Percentiles rank a stretch among this genome's conserved stretches.
phyloP scores from a whole-genome alignment of 2,888 invertebrate genomes.

The Acronicta alni region DNA sequence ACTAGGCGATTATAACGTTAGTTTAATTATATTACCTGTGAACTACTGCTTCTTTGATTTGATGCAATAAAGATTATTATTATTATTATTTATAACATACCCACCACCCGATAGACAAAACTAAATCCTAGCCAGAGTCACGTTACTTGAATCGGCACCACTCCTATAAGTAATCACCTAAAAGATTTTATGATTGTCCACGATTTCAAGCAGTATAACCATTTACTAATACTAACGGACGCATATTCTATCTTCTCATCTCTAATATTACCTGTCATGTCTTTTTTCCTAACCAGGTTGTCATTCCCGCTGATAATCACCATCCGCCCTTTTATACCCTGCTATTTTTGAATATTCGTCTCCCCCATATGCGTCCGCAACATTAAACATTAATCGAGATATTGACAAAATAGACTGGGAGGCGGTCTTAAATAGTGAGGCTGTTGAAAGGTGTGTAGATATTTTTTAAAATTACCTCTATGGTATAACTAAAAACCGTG shows the following conservation, averaged over 20 bases:
- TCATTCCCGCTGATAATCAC: conserved; percentile 2
- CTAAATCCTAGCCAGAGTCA: background rate
- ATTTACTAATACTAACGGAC: conserved; percentile 1
- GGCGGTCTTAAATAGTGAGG: too few relatives aligned
- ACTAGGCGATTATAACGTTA: conserved; percentile 1
- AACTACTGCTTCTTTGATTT: too few relatives aligned
- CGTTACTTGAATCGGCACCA: background rate
- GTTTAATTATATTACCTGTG: too few relatives aligned
- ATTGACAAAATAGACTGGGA: too few relatives aligned
- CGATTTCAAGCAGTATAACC: conserved; percentile 9
- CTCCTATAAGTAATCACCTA: background rate
- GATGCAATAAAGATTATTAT: too few relatives aligned
- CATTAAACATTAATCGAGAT: too few relatives aligned
- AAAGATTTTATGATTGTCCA: conserved; percentile 5
- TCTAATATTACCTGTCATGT: background rate
- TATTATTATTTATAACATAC: too few relatives aligned
- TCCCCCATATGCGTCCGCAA: background rate
- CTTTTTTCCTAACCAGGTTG: conserved; percentile 1
- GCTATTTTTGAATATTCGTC: background rate
- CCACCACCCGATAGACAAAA: background rate
- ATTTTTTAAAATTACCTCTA: too few relatives aligned
- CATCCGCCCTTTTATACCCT: conserved; percentile 12
- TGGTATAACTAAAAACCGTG: too few relatives aligned
- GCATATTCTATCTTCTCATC: background rate
- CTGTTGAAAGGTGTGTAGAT: too few relatives aligned